Conservation (phyloP, 1,140 invertebrate species). For the Calliphora vicina region DNA sequence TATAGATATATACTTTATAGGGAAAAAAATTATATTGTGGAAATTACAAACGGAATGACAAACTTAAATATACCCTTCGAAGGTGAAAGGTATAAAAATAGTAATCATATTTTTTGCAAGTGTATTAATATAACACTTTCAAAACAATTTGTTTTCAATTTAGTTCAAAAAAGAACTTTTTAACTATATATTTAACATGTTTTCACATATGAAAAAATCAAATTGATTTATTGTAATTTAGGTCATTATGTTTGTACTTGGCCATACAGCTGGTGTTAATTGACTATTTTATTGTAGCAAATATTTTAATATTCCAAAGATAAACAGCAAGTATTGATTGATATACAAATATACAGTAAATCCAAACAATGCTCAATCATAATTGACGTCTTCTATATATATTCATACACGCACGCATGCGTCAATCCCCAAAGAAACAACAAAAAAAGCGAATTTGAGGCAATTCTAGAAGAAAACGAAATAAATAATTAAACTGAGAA, state of each 20-base stretch:
- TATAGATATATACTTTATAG: too few relatives aligned
- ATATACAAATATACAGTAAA: neutral
- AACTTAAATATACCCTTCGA: too few relatives aligned
- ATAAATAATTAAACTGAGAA: neutral
- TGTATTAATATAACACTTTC: too few relatives aligned
- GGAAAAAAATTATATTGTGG: too few relatives aligned
- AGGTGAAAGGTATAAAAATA: too few relatives aligned
- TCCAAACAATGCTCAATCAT: neutral
- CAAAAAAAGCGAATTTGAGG: neutral
- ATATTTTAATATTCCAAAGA: neutral
- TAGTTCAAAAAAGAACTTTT: too few relatives aligned
- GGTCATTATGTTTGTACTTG: neutral
- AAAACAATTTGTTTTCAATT: too few relatives aligned
- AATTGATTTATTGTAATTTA: neutral
- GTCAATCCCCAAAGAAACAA: neutral
- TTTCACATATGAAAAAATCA: neutral
- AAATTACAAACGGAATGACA: too few relatives aligned
- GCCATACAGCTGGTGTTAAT: neutral
- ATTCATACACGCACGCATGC: neutral
- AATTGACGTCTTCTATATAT: neutral
- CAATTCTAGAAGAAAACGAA: neutral
- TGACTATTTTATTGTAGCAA: neutral
- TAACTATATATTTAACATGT: constrained; percentile 2
- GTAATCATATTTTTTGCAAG: too few relatives aligned
- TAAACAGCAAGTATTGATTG: neutral